Percentiles rank a stretch among this genome's conserved stretches.
Conservation (phyloP, 2,797 vertebrate genomes). For the Australoheros facetus region DNA sequence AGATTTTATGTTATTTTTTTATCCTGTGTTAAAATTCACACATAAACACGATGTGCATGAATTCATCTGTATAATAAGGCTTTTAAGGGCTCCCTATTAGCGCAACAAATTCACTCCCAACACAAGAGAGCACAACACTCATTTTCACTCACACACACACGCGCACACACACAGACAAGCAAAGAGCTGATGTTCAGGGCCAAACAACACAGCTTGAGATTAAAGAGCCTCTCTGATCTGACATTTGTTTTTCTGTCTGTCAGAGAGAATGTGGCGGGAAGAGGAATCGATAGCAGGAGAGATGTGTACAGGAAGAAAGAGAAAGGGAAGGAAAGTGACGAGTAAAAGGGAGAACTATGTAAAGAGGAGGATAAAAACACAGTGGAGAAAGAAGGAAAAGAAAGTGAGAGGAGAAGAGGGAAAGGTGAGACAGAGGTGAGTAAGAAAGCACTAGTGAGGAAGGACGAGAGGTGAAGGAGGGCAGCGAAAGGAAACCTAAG, state of each 20-base stretch:
- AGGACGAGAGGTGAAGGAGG: constrained; percentile 57
- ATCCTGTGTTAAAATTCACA: neutral
- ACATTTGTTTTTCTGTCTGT: constrained; percentile 82
- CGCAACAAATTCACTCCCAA: constrained; percentile 42
- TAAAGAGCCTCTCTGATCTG: constrained; percentile 81
- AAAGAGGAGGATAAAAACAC: neutral
- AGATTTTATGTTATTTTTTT: neutral
- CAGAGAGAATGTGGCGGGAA: constrained; percentile 63
- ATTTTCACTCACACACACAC: constrained; percentile 22
- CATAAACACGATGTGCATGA: neutral
- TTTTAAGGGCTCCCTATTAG: constrained; percentile 42
- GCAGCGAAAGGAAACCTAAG: constrained; percentile 36
- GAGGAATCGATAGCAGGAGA: constrained; percentile 59
- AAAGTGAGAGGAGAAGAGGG: constrained; percentile 9
- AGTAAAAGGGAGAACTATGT: constrained; percentile 17
- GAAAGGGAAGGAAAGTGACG: neutral
- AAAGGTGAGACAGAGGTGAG: constrained; percentile 19
- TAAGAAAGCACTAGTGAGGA: constrained; percentile 11
- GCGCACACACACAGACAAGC: constrained; percentile 21
- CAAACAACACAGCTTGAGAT: constrained; percentile 79
- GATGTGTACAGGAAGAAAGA: constrained; percentile 5
- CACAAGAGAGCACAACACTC: constrained; percentile 29
- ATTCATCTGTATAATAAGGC: neutral
- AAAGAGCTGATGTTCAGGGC: constrained; percentile 70
- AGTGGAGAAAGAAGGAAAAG: neutral